phyloP scores from a whole-genome alignment of 2,113 vertebrate genomes.

The Connochaetes taurinus region DNA sequence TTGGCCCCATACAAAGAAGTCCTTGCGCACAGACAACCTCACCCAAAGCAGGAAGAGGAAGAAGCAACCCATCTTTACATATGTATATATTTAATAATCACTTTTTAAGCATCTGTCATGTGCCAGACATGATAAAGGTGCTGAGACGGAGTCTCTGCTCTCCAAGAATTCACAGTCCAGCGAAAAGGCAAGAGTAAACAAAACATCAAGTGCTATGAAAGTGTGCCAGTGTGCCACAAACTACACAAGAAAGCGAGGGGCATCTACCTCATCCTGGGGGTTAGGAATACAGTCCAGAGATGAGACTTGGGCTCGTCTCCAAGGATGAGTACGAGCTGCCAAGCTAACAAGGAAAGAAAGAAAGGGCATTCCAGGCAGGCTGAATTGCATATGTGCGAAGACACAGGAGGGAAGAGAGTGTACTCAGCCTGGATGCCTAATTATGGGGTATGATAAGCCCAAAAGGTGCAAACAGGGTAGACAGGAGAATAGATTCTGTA shows the following conservation, averaged over 20 bases:
- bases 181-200: neutral
- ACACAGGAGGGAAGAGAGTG: neutral
- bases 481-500: neutral
- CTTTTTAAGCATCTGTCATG: neutral
- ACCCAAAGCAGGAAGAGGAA: neutral
- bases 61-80: neutral
- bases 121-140: neutral
- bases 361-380: neutral
- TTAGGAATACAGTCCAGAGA: neutral
- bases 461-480: neutral
- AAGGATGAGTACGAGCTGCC: neutral
- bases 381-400: neutral
- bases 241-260: neutral
- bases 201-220: neutral
- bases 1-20: neutral
- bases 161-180: neutral
- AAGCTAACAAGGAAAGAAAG: neutral
- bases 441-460: neutral
- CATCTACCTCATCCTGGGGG: accelerated
- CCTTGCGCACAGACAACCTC: neutral
- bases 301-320: neutral
- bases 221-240: neutral
- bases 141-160: neutral
- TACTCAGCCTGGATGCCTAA: neutral
- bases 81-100: neutral